Base-by-base conservation (phyloP, 2,797 vertebrate genomes). In the Cephalopachus bancanus region DNA sequence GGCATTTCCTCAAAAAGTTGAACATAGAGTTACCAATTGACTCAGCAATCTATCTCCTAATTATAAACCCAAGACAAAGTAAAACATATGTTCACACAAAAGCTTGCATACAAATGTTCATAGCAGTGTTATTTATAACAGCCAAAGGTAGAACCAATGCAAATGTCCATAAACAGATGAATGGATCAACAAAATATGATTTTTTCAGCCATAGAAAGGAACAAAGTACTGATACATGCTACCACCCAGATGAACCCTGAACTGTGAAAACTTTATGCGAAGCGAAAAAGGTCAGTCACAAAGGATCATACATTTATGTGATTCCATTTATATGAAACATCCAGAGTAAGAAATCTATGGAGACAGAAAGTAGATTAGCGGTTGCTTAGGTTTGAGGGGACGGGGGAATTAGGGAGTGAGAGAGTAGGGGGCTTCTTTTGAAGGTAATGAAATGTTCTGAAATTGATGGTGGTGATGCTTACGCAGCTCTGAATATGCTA, bases 1-100 rank as follows among this genome's bases (percentile, higher is more conserved):
- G 30, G 44, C 60, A 69, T 87, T 95, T 92, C 76, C 80, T 85
- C 20, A 30, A 69, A 92, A 96, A 95, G 55, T 53, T 89, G 65
- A 85, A 90, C 53, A 64, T 26, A 72, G 57, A 92, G 8, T 53
- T 88, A 91, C 14, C 57, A 67, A 53, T 67, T 65, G 26, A 94
- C n/a, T 30, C 81, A 88, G 55, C 60, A 62, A 88, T 84, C 62
- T n/a, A 14, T 26, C 81, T 84, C 75, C 28, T 59, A 85, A 26
- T 30, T 53, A 55, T 28, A 37, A 44, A 71, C 44, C 49, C 81
- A 65, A 92, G 26, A 76, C 59, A 96, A 96, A 94, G 53, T 11
- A 96, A 96, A 95, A 49, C 8, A 30, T 37, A 15, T 26, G 17
- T 69, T 22, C 59, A 93, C n/a, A 87, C 51, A 75, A 57, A 93